phyloP scores from a whole-genome alignment of 2,888 invertebrate genomes.

The Mallateleia sp. region DNA sequence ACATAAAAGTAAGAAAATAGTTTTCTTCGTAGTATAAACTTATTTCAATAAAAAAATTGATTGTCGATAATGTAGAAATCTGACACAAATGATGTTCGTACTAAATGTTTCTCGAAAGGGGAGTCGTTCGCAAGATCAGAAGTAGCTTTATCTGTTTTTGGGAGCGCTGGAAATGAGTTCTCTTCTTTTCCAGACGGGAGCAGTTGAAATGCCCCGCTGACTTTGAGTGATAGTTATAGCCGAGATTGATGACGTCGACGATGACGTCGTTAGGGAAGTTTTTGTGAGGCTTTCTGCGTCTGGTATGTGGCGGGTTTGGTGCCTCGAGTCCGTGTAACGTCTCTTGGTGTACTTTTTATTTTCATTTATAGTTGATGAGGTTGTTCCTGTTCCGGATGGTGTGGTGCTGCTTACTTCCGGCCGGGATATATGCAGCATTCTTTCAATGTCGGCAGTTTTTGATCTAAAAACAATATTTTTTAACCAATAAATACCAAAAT shows the following conservation, averaged over 20 bases:
- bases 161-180: slow-evolving; percentile 95
- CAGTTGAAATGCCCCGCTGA: slow-evolving; percentile 77
- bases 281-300: slow-evolving; percentile 90
- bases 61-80: slow-evolving; percentile 4
- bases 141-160: slow-evolving; percentile 87
- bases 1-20: slow-evolving; percentile 7
- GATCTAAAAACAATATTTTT: slow-evolving; percentile 87
- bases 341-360: slow-evolving; percentile 92
- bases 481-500: too few species aligned
- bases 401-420: slow-evolving; percentile 86
- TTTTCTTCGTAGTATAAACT: background rate
- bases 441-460: slow-evolving; percentile 93
- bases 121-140: slow-evolving; percentile 76
- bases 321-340: slow-evolving; percentile 91
- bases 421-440: slow-evolving; percentile 90
- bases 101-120: background rate
- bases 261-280: slow-evolving; percentile 81
- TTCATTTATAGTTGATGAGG: slow-evolving; percentile 87
- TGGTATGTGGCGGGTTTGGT: slow-evolving; percentile 91
- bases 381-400: slow-evolving; percentile 71
- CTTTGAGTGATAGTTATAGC: slow-evolving; percentile 81
- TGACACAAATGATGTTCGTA: background rate
- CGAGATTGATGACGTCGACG: slow-evolving; percentile 82
- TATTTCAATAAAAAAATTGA: background rate
- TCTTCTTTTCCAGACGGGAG: slow-evolving; percentile 94